phyloP scores from a whole-genome alignment of 2,888 invertebrate genomes.

The Tortricodes alternella region DNA sequence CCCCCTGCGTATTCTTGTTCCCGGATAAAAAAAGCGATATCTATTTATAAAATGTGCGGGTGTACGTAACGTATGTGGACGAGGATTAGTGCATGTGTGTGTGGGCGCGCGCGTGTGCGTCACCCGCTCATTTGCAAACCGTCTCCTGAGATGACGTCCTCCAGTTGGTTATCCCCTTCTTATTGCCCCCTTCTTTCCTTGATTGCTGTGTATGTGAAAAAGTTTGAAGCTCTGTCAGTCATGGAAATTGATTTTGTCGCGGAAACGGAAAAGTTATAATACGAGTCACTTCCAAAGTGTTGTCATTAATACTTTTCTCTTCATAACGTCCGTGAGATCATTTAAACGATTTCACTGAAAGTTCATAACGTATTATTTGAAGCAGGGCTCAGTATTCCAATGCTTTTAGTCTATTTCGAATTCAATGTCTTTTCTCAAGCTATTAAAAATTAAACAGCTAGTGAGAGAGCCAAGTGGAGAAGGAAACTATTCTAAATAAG shows the following conservation, averaged over 20 bases:
- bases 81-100: conserved; percentile 64
- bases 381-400: background rate
- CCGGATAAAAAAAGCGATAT: conserved; percentile 82
- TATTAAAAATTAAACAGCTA: conserved; percentile 61
- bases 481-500: conserved; percentile 67
- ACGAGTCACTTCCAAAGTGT: conserved; percentile 51
- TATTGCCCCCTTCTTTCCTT: conserved; percentile 79
- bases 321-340: conserved; percentile 21
- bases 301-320: conserved; percentile 36
- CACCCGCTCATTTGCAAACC: conserved; percentile 81
- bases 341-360: conserved; percentile 19
- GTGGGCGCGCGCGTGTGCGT: conserved; percentile 56
- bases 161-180: conserved; percentile 79
- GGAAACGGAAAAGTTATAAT: conserved; percentile 68
- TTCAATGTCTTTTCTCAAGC: conserved; percentile 32
- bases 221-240: conserved; percentile 69
- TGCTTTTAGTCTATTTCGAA: conserved; percentile 24
- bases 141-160: conserved; percentile 82
- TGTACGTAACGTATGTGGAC: conserved; percentile 71
- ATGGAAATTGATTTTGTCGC: conserved; percentile 73
- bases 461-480: conserved; percentile 45
- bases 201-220: conserved; percentile 78
- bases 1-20: conserved; percentile 77
- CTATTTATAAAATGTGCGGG: conserved; percentile 82
- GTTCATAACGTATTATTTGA: conserved; percentile 1